Evolutionary conservation across 1,140 invertebrate genomes (phyloP).

Genomic region (Penaeus japonicus): DNA sequence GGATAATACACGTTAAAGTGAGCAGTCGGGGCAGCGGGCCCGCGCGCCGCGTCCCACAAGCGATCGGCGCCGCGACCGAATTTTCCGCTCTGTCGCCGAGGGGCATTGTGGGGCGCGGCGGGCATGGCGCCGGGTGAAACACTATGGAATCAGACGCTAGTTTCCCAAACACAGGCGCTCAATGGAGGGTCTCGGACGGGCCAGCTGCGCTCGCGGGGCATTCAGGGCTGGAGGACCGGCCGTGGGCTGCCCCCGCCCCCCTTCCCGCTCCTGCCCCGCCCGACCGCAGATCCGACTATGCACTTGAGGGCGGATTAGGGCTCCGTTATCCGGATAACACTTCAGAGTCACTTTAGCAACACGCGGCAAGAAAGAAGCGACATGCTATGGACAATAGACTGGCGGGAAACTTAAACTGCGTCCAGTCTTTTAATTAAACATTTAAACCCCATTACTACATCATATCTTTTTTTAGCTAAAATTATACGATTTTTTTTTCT

Average conservation of each 20-base stretch:
- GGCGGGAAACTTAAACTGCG: too few species aligned
- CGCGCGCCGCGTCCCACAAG: not conserved
- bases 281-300: too few species aligned
- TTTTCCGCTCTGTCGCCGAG: slow-evolving; percentile 39
- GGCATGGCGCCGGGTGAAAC: slow-evolving; percentile 39
- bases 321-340: too few species aligned
- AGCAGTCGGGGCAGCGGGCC: slow-evolving; percentile 11
- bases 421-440: too few species aligned
- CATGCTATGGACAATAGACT: too few species aligned
- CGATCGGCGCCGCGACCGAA: slow-evolving; percentile 29
- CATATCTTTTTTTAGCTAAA: too few species aligned
- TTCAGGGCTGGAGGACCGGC: not conserved
- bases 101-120: slow-evolving; percentile 24
- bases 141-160: slow-evolving; percentile 36
- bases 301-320: too few species aligned
- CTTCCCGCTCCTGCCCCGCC: not conserved
- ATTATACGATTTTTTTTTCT: too few species aligned
- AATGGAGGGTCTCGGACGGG: slow-evolving; percentile 17
- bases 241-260: not conserved
- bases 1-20: slow-evolving; percentile 54
- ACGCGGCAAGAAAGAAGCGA: too few species aligned
- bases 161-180: slow-evolving; percentile 40
- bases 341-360: too few species aligned
- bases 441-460: too few species aligned
- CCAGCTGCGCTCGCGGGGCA: slow-evolving; percentile 32